Conservation (phyloP, 2,888 invertebrate species). For the Venusia cambrica region DNA sequence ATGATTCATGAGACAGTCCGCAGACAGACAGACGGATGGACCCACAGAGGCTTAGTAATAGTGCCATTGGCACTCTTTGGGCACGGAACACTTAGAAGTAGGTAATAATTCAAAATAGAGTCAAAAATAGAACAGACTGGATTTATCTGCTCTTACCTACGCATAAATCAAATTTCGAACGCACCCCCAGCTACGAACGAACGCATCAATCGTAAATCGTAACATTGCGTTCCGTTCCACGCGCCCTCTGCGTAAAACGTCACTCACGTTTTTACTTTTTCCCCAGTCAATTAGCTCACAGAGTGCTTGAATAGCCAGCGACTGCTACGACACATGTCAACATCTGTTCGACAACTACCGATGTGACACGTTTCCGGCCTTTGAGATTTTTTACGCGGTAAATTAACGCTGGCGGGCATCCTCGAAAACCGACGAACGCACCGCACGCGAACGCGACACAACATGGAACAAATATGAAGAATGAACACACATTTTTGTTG, state of each 20-base stretch:
- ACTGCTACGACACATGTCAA: slow-evolving; percentile 66
- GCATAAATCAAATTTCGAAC: slow-evolving; percentile 45
- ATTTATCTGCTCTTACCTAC: slow-evolving; percentile 27
- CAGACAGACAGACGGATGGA: too few relatives aligned
- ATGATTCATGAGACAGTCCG: too few relatives aligned
- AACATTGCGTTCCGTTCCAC: slow-evolving; percentile 38
- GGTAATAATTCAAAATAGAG: slow-evolving; percentile 21
- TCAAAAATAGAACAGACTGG: slow-evolving; percentile 17
- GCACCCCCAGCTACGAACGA: slow-evolving; percentile 35
- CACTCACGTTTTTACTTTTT: slow-evolving; percentile 55
- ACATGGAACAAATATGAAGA: slow-evolving; percentile 37
- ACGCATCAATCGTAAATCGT: slow-evolving; percentile 47
- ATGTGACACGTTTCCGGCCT: slow-evolving; percentile 70
- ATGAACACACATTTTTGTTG: too few relatives aligned
- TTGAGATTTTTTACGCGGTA: slow-evolving; percentile 58
- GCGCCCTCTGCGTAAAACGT: slow-evolving; percentile 38
- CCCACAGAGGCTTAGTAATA: too few relatives aligned
- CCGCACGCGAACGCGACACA: slow-evolving; percentile 46
- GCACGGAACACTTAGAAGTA: slow-evolving; percentile 1
- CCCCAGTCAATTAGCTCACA: slow-evolving; percentile 69
- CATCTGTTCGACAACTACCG: slow-evolving; percentile 73
- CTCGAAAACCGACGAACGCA: slow-evolving; percentile 42
- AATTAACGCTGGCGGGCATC: slow-evolving; percentile 59
- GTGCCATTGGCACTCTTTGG: too few relatives aligned
- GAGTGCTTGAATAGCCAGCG: slow-evolving; percentile 40